Evolutionary conservation across 2,797 vertebrate species (phyloP).

Genomic region (Schizothorax lantsangensis): DNA sequence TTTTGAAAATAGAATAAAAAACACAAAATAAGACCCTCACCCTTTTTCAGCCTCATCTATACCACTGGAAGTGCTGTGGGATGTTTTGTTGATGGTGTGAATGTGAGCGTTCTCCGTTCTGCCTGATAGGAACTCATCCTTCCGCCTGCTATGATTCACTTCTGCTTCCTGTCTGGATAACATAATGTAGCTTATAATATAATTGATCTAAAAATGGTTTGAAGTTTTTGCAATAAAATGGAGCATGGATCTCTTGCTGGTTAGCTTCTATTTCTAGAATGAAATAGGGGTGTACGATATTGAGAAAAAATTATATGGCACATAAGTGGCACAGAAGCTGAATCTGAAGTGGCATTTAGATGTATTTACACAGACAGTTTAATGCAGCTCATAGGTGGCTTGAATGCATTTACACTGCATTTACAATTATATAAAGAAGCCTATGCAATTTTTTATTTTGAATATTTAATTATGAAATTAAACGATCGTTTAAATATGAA

Average conservation of each 20-base stretch:
- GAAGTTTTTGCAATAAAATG: neutral
- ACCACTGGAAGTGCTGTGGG: constrained; percentile 81
- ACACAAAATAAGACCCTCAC: constrained; percentile 66
- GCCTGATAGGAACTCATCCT: constrained; percentile 78
- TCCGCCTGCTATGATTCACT: constrained; percentile 77
- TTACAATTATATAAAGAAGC: neutral
- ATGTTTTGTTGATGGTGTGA: constrained; percentile 82
- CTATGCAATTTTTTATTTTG: neutral
- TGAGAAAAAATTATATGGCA: neutral
- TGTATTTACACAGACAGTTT: neutral
- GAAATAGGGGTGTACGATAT: neutral
- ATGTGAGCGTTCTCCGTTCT: constrained; percentile 82
- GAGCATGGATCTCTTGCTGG: neutral
- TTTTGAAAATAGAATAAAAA: neutral
- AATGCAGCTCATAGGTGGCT: neutral
- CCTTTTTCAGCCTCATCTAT: constrained; percentile 81
- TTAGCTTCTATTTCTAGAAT: neutral
- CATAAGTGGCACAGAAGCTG: neutral
- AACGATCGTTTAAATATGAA: neutral
- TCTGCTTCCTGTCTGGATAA: constrained; percentile 78
- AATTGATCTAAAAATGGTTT: neutral
- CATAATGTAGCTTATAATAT: neutral
- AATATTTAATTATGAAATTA: no score
- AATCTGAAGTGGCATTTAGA: neutral
- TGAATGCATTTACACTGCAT: neutral